Evolutionary conservation across 2,113 vertebrate genomes (phyloP).

Genomic region (Nothocercus julius): DNA sequence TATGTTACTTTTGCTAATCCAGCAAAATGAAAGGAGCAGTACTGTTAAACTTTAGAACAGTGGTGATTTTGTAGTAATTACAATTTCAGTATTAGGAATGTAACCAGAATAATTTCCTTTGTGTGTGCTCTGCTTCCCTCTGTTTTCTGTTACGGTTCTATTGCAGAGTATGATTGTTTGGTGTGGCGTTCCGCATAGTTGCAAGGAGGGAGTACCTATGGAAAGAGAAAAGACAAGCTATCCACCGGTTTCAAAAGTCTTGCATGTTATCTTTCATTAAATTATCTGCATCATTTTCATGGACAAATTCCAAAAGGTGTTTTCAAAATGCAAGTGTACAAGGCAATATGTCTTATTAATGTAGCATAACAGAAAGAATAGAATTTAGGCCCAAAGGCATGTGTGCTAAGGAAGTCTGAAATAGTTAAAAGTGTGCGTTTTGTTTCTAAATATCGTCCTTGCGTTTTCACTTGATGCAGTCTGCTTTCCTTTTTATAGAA

Average conservation of each 20-base stretch:
- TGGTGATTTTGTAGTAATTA: not conserved
- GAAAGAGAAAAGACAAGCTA: not conserved
- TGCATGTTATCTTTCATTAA: not conserved
- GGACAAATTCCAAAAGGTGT: not conserved
- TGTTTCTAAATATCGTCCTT: not conserved
- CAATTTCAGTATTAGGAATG: not conserved
- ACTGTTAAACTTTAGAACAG: not conserved
- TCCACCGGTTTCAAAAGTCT: not conserved
- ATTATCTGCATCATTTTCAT: not conserved
- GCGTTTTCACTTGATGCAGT: not conserved
- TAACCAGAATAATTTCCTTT: not conserved
- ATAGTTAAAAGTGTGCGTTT: not conserved
- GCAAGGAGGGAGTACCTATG: not conserved
- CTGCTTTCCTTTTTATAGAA: not conserved
- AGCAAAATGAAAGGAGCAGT: not conserved
- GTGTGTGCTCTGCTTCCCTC: not conserved
- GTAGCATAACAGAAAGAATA: not conserved
- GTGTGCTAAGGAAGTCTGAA: not conserved
- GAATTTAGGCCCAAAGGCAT: not conserved
- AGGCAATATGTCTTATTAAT: rapidly evolving
- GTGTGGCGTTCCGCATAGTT: not conserved
- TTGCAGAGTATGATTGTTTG: not conserved
- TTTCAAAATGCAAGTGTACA: not conserved
- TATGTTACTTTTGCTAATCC: not conserved
- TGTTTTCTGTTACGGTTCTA: not conserved